Percentiles rank a stretch among this genome's conserved stretches.
phyloP scores from a whole-genome alignment of 2,888 invertebrate genomes.

The Griposia aprilina region DNA sequence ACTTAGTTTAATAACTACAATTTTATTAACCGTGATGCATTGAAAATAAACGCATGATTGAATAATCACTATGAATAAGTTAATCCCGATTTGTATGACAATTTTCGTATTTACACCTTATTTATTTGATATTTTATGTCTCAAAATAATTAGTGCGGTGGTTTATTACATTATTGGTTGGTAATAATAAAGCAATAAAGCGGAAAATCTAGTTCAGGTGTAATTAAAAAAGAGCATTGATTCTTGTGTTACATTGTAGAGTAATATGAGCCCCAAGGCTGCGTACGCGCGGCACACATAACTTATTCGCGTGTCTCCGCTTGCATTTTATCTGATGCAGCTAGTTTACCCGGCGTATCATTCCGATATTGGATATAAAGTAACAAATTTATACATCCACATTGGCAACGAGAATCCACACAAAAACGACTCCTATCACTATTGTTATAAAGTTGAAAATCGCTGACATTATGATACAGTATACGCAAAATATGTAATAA shows the following conservation, averaged over 20 bases:
- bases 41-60: slow-evolving; percentile 28
- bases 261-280: slow-evolving; percentile 42
- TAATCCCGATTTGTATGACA: slow-evolving; percentile 30
- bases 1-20: slow-evolving; percentile 47
- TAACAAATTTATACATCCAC: slow-evolving; percentile 60
- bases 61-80: slow-evolving; percentile 33
- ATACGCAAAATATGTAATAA: slow-evolving; percentile 40
- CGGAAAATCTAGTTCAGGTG: slow-evolving; percentile 18
- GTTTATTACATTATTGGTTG: slow-evolving; percentile 13
- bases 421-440: neutral
- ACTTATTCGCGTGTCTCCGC: slow-evolving; percentile 63
- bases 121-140: neutral
- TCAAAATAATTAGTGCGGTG: neutral
- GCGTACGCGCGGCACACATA: slow-evolving; percentile 34
- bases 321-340: slow-evolving; percentile 69
- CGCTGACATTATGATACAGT: neutral
- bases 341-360: slow-evolving; percentile 67
- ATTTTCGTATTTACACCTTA: slow-evolving; percentile 53
- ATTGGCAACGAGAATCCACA: neutral
- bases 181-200: neutral
- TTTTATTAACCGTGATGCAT: slow-evolving; percentile 13
- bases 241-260: slow-evolving; percentile 41
- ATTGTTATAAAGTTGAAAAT: neutral
- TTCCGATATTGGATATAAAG: slow-evolving; percentile 70
- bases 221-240: slow-evolving; percentile 43